A percentile compares a stretch with the other conserved stretches of the same genome.
Conservation (phyloP, 2,797 vertebrate species). For the Notoglanidium macrostoma region DNA sequence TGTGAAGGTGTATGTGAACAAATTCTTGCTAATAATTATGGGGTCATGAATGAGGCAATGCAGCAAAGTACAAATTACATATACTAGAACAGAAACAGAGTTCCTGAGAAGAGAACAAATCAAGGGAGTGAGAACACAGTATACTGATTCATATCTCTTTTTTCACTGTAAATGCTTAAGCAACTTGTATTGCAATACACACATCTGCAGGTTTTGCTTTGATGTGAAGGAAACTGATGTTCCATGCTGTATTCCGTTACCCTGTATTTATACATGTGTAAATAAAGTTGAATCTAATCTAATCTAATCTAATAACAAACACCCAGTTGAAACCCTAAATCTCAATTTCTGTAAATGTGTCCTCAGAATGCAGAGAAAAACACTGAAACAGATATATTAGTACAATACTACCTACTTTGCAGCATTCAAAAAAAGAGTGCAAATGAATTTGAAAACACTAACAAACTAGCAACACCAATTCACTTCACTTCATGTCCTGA, state of each 20-base stretch:
- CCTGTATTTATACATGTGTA: too few relatives aligned
- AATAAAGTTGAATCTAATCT: too few relatives aligned
- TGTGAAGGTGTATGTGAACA: not conserved
- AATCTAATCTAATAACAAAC: not conserved
- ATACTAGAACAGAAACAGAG: not conserved
- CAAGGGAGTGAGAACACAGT: not conserved
- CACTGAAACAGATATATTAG: not conserved
- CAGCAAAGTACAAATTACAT: not conserved
- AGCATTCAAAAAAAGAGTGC: not conserved
- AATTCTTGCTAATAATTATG: not conserved
- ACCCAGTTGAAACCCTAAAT: not conserved
- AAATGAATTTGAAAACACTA: not conserved
- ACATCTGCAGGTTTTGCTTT: not conserved
- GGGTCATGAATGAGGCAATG: not conserved
- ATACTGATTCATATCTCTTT: not conserved
- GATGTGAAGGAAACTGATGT: not conserved
- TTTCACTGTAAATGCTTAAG: not conserved
- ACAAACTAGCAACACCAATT: not conserved
- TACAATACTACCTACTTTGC: not conserved
- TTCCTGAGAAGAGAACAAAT: not conserved
- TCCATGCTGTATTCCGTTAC: too few relatives aligned
- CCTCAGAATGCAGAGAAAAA: not conserved
- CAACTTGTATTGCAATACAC: not conserved
- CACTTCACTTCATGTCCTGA: not conserved
- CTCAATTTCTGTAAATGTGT: not conserved